Evolutionary conservation across 2,888 invertebrate species (phyloP), one percentile per base, ranked within the genome.

Genomic region (Chouioia cunea): DNA sequence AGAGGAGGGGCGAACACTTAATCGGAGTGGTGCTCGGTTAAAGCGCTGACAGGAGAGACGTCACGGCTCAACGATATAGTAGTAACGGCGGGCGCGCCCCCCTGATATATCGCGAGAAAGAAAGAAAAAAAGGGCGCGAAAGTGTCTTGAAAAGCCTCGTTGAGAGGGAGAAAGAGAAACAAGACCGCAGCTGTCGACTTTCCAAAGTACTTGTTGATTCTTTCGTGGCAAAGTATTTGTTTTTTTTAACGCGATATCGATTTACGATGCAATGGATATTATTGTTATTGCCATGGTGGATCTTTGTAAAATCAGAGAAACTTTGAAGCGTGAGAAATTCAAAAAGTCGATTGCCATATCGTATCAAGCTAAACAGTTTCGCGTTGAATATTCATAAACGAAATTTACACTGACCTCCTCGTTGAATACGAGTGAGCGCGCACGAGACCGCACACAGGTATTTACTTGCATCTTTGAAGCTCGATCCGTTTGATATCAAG

Each of bases 11-110:
- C 77, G 79, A 80, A 80, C 81, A 80, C 81, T 82, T 81, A 80
- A 83, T 82, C 79, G 79, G 77, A 82, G 81, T 80, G 80, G 81
- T 80, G 79, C 82, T 83, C 81, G 80, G 79, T 83, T 84, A 82
- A 80, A 80, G 72, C 75, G 79, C 74, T 81, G 83, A 84, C 82
- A 82, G 79, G 76, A 16, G 50, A 78, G 79, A 79, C 79, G 82
- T 83, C 82, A 81, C 76, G 77, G 77, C 70, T 54, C 68, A 46
- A 15, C 57, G 59, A n/a, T n/a, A n/a, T n/a, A n/a, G 54, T 52
- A 10, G 4, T 10, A 10, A 6, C 36, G 36, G 27, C 27, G 27
- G 27, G 6, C 57, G 10, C 23, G n/a, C 16, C 16, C 57, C 36
- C 22, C n/a, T 68, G 66, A 71, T 71, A 52, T 63, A 71, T 71